Conservation (phyloP, 2,797 vertebrate species). For the Phataginus tetradactyla region DNA sequence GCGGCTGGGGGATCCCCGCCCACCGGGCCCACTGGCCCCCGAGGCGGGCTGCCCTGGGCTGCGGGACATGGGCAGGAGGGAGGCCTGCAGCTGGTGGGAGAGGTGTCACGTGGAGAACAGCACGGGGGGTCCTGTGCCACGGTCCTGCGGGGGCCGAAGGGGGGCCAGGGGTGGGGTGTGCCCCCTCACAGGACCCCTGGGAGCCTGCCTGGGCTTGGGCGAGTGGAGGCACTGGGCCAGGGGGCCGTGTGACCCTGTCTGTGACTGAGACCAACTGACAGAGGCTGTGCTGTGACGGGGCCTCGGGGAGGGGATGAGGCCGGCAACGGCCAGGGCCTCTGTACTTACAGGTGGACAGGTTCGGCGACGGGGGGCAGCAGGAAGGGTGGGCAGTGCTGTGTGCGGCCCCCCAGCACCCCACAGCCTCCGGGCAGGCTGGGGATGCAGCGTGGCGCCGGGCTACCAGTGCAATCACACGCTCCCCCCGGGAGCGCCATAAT, state of each 20-base stretch:
- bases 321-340: neutral
- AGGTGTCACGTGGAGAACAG: neutral
- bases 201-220: too few species aligned
- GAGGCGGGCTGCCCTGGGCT: too few species aligned
- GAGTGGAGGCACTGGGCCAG: too few species aligned
- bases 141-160: neutral
- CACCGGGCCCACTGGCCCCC: too few species aligned
- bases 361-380: accelerated
- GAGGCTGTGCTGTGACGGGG: neutral
- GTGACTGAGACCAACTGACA: neutral
- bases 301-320: neutral
- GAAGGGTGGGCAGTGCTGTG: neutral
- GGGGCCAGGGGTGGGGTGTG: neutral
- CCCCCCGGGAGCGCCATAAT: slow-evolving; percentile 49
- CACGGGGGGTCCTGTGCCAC: too few species aligned
- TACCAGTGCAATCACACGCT: slow-evolving; percentile 40
- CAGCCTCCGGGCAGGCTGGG: neutral
- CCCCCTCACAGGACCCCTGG: neutral
- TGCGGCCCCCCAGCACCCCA: too few species aligned
- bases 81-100: too few species aligned
- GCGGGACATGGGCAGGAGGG: too few species aligned
- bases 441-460: neutral
- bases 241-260: neutral
- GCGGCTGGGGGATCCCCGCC: neutral
- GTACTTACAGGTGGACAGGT: neutral